Evolutionary conservation across 1,140 invertebrate species (phyloP).

Genomic region (Hirudo medicinalis): DNA sequence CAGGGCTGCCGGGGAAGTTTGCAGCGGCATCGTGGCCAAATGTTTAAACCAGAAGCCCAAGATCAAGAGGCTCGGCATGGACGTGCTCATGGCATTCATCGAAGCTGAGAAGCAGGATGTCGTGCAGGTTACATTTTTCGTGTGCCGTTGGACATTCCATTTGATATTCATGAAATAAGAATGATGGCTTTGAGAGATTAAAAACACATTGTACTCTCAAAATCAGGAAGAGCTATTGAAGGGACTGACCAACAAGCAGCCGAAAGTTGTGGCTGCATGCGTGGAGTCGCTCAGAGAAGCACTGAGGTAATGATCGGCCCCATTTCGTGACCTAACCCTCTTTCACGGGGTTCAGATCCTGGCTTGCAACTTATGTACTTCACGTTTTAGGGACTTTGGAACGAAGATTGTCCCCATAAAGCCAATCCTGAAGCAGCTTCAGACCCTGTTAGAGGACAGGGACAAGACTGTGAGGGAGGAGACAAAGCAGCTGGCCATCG

Average conservation of each 20-base stretch:
- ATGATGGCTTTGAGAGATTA: neutral
- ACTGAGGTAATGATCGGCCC: slow-evolving; percentile 46
- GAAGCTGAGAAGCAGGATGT: slow-evolving; percentile 87
- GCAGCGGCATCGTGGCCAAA: slow-evolving; percentile 74
- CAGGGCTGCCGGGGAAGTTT: slow-evolving; percentile 74
- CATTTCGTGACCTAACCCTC: neutral
- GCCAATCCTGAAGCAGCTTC: slow-evolving; percentile 72
- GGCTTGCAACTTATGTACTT: neutral
- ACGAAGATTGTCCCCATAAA: slow-evolving; percentile 79
- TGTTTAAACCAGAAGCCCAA: slow-evolving; percentile 79
- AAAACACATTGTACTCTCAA: neutral
- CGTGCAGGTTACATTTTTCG: slow-evolving; percentile 30
- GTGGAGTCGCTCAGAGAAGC: slow-evolving; percentile 60
- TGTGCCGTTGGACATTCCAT: neutral
- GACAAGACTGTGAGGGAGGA: slow-evolving; percentile 85
- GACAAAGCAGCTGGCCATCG: slow-evolving; percentile 70
- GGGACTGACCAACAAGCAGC: slow-evolving; percentile 82
- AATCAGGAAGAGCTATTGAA: slow-evolving; percentile 73
- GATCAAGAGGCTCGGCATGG: slow-evolving; percentile 75
- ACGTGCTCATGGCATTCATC: slow-evolving; percentile 79
- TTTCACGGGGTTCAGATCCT: neutral
- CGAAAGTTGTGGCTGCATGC: slow-evolving; percentile 78
- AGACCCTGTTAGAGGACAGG: slow-evolving; percentile 68
- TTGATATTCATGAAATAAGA: neutral
- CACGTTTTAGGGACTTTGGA: slow-evolving; percentile 55